Conservation (phyloP, 2,888 invertebrate genomes). For the Eumacrocentrus americanus region DNA sequence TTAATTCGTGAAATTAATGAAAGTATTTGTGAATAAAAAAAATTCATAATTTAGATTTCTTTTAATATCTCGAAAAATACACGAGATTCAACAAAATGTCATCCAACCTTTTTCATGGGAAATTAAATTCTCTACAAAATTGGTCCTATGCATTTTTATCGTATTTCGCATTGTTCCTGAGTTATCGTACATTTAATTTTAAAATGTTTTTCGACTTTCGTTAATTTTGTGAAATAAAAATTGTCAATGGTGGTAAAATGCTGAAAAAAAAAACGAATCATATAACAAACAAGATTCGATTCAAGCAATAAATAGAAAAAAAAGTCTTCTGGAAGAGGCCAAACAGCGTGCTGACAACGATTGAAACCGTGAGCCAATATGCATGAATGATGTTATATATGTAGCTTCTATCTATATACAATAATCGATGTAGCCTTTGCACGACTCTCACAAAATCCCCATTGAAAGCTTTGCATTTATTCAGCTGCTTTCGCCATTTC, state of each 20-base stretch:
- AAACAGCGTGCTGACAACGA: conserved; percentile 32
- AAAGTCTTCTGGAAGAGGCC: conserved; percentile 28
- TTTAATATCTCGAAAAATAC: too few species aligned
- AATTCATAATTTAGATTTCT: background rate
- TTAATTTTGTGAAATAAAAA: too few species aligned
- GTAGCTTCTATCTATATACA: conserved; percentile 10
- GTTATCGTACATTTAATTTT: too few species aligned
- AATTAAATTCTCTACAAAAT: too few species aligned
- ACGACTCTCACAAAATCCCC: background rate
- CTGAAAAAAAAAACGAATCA: background rate
- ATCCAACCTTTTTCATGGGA: too few species aligned
- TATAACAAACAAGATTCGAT: background rate
- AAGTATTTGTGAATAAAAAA: background rate
- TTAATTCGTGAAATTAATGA: too few species aligned
- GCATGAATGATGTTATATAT: conserved; percentile 25
- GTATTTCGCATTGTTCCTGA: too few species aligned
- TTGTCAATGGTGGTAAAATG: too few species aligned
- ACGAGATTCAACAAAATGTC: too few species aligned
- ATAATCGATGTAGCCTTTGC: conserved; percentile 23
- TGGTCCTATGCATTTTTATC: too few species aligned
- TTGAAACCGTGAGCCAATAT: conserved; percentile 36
- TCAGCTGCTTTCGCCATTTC: too few species aligned
- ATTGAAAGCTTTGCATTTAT: background rate
- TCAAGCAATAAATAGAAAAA: conserved; percentile 9
- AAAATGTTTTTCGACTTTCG: too few species aligned